Evolutionary conservation across 2,797 vertebrate genomes (phyloP).

Genomic region (Vespertilio murinus): DNA sequence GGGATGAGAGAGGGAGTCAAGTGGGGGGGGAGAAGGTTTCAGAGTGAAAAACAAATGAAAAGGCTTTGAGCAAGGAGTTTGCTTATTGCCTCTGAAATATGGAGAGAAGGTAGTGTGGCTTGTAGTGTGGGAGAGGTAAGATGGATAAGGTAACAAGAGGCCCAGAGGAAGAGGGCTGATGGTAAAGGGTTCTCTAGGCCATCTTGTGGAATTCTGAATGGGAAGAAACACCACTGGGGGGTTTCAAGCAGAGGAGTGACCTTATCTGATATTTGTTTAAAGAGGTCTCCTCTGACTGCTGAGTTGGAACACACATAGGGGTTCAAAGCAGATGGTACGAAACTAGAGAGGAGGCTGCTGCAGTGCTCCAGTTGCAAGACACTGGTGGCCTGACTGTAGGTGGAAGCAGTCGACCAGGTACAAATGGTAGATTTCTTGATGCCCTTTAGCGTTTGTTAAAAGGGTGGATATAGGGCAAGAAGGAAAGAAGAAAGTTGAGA

Average conservation of each 20-base stretch:
- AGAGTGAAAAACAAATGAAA: background rate
- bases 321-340: background rate
- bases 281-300: background rate
- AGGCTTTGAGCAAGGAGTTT: background rate
- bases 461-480: background rate
- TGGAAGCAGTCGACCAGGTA: fast-evolving
- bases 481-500: background rate
- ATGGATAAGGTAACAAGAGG: background rate
- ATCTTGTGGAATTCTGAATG: background rate
- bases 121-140: too few species aligned
- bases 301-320: background rate
- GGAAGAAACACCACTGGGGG: background rate
- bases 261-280: background rate
- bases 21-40: background rate
- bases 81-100: background rate
- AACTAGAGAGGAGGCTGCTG: background rate
- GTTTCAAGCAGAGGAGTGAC: background rate
- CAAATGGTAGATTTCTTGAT: background rate
- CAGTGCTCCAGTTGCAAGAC: too few species aligned
- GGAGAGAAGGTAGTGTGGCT: background rate
- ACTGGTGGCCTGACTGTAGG: fast-evolving
- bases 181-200: background rate
- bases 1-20: background rate
- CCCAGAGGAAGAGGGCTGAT: background rate
- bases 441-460: background rate